Conservation (phyloP, 2,113 vertebrate genomes). For the Formicarius rufipectus region DNA sequence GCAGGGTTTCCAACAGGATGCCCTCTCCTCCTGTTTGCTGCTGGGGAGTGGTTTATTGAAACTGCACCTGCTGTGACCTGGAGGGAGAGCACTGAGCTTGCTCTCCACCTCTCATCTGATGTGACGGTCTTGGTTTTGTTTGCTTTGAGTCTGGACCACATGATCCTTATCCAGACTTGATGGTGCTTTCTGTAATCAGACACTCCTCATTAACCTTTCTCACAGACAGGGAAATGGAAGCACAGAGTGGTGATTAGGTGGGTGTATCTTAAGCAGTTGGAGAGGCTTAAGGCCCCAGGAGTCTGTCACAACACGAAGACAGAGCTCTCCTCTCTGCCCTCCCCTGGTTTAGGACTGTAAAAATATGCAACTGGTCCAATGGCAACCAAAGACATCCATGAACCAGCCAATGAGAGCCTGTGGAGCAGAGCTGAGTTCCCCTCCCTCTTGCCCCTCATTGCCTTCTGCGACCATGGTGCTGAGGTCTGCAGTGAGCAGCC, state of each 20-base stretch:
- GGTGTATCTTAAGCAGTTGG: not conserved
- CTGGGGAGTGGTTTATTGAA: conserved; percentile 13
- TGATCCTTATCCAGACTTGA: not conserved
- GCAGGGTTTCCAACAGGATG: not conserved
- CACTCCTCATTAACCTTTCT: not conserved
- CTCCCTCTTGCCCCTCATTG: not conserved
- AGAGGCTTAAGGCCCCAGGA: not conserved
- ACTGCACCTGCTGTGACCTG: not conserved
- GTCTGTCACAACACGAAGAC: not conserved
- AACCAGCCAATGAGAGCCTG: not conserved
- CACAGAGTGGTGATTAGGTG: not conserved
- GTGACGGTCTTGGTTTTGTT: not conserved
- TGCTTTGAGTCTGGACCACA: not conserved
- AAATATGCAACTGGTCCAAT: not conserved
- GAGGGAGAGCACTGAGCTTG: not conserved
- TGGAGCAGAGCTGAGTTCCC: not conserved
- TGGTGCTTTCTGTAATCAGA: not conserved
- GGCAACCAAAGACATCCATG: not conserved
- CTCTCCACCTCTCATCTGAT: not conserved
- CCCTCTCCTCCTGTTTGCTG: not conserved
- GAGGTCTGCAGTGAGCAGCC: not conserved
- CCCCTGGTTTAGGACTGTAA: not conserved
- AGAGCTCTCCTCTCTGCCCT: not conserved
- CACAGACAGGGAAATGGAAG: not conserved
- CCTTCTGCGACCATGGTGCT: not conserved